These are phyloP conservation scores for Lepidochrysops patricia DNA, from an alignment of 2,888 invertebrate genomes.

Conservation along the genomic window DNA sequence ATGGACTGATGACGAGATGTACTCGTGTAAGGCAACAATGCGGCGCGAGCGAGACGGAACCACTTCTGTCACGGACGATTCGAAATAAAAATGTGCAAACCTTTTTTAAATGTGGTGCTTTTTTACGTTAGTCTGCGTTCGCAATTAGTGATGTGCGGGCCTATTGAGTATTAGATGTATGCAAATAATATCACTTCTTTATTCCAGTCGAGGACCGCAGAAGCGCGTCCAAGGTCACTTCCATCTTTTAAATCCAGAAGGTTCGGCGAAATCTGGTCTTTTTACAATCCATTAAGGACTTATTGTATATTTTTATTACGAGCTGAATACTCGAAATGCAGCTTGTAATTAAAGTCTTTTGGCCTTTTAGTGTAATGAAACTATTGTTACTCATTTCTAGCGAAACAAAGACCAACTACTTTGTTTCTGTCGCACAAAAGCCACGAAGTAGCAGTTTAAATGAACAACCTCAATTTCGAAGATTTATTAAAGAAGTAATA, in stretches of 20 bases:
- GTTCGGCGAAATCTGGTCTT: constrained; percentile 38
- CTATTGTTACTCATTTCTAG: constrained; percentile 27
- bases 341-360: constrained; percentile 27
- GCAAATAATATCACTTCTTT: constrained; percentile 61
- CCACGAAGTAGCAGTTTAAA: neutral
- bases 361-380: constrained; percentile 27
- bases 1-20: constrained; percentile 68
- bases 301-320: constrained; percentile 31
- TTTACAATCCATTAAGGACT: constrained; percentile 50
- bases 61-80: constrained; percentile 61
- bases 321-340: constrained; percentile 47
- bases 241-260: constrained; percentile 26
- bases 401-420: constrained; percentile 21
- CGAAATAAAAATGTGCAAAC: constrained; percentile 73
- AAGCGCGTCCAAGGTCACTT: constrained; percentile 52
- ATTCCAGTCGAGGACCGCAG: constrained; percentile 43
- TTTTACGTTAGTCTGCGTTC: constrained; percentile 72
- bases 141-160: constrained; percentile 72
- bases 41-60: constrained; percentile 59
- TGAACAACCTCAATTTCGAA: neutral
- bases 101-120: constrained; percentile 70
- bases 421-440: neutral
- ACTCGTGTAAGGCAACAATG: constrained; percentile 48
- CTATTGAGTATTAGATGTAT: constrained; percentile 56
- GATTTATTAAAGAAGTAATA: neutral